Evolutionary conservation across 2,888 invertebrate genomes (phyloP).

Genomic region (Papilio gigon): DNA sequence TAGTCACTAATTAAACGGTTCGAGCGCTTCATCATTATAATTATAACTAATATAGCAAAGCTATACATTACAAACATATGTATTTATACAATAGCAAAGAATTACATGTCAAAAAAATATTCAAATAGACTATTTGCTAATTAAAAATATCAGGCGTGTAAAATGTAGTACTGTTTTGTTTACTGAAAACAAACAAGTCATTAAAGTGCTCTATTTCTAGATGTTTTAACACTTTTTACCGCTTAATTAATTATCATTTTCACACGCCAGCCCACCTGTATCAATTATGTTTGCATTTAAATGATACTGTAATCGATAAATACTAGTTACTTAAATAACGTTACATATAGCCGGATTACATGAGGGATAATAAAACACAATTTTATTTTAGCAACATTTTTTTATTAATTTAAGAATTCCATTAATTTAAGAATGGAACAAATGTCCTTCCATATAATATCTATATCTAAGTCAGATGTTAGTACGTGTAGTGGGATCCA

Average conservation of each 20-base stretch:
- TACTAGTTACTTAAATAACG: not conserved
- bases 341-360: not conserved
- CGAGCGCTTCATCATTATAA: not conserved
- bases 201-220: not conserved
- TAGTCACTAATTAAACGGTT: not conserved
- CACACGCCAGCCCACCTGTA: not conserved
- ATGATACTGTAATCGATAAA: not conserved
- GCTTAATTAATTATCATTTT: not conserved
- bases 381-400: constrained; percentile 81
- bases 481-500: constrained; percentile 64
- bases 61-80: not conserved
- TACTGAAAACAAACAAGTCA: not conserved
- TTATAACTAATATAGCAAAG: not conserved
- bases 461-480: constrained; percentile 76
- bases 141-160: constrained; percentile 2
- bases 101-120: not conserved
- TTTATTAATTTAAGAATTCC: constrained; percentile 83
- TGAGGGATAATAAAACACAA: constrained; percentile 62
- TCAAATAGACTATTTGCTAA: not conserved
- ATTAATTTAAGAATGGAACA: constrained; percentile 81
- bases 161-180: not conserved
- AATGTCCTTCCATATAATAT: constrained; percentile 74
- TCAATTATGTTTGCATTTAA: not conserved
- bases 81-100: not conserved
- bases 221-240: not conserved